Percentiles rank a stretch among this genome's conserved stretches.
phyloP scores from a whole-genome alignment of 2,113 vertebrate genomes.

The Amphiprion percula region DNA sequence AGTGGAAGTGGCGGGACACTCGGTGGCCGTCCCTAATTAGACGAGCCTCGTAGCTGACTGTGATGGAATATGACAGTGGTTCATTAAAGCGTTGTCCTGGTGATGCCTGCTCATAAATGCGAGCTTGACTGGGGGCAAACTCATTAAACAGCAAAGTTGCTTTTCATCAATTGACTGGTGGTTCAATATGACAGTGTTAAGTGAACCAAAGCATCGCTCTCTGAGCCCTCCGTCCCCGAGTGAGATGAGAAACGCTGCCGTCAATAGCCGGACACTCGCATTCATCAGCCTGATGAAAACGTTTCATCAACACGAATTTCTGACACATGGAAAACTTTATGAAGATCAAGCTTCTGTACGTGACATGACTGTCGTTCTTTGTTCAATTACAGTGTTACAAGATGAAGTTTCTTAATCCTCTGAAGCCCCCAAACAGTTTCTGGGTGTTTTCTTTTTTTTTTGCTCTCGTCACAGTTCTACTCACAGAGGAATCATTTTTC shows the following conservation, averaged over 20 bases:
- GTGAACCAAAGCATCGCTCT: slow-evolving; percentile 46
- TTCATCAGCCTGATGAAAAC: slow-evolving; percentile 21
- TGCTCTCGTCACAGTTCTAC: too few relatives aligned
- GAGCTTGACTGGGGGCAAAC: slow-evolving; percentile 58
- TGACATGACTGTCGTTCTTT: not conserved
- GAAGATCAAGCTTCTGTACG: not conserved
- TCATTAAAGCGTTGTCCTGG: slow-evolving; percentile 64
- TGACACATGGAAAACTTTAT: not conserved
- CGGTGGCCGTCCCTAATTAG: slow-evolving; percentile 63
- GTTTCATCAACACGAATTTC: slow-evolving; percentile 13
- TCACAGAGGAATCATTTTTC: too few relatives aligned
- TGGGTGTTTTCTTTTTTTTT: too few relatives aligned
- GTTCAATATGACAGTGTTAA: slow-evolving; percentile 61
- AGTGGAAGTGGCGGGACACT: slow-evolving; percentile 50
- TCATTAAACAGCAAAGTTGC: slow-evolving; percentile 70
- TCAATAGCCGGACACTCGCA: slow-evolving; percentile 6
- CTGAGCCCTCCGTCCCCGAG: not conserved
- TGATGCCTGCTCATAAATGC: slow-evolving; percentile 57
- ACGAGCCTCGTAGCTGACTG: slow-evolving; percentile 50
- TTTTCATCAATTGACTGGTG: slow-evolving; percentile 60
- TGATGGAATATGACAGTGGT: slow-evolving; percentile 66
- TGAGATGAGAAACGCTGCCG: slow-evolving; percentile 12
- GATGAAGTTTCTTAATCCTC: too few relatives aligned
- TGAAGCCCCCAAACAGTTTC: too few relatives aligned
- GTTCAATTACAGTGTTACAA: too few relatives aligned